These are phyloP conservation scores for Cremastobaeus sp. DNA, from an alignment of 2,888 invertebrate genomes.

Conservation along the genomic window DNA sequence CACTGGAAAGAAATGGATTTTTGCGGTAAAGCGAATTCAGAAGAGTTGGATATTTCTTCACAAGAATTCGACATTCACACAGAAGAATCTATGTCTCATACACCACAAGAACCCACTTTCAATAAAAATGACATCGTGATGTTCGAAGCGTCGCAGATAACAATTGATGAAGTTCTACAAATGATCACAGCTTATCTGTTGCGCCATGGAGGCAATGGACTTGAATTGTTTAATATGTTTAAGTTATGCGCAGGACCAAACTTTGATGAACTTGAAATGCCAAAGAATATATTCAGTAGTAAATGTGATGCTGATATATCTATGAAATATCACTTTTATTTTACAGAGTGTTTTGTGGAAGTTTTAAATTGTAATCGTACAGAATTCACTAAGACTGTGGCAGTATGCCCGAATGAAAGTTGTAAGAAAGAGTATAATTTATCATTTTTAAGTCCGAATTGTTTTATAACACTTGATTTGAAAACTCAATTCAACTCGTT, in stretches of 20 bases:
- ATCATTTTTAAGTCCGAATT: constrained; percentile 15
- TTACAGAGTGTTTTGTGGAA: constrained; percentile 11
- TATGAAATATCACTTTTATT: constrained; percentile 31
- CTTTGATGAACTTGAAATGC: constrained; percentile 11
- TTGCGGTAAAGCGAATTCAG: no score
- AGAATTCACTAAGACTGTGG: not conserved
- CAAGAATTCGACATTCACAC: no score
- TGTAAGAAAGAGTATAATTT: constrained; percentile 22
- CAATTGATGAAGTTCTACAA: constrained; percentile 14
- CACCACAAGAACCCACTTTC: no score
- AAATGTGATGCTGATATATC: constrained; percentile 5
- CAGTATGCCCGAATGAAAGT: constrained; percentile 13
- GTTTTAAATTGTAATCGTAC: constrained; percentile 9
- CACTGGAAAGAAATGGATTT: no score
- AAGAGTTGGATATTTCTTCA: no score
- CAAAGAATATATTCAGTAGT: constrained; percentile 24
- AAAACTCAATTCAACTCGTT: constrained; percentile 18
- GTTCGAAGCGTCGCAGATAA: constrained; percentile 10
- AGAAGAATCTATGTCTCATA: no score
- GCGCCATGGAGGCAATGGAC: constrained; percentile 6
- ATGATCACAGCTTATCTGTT: constrained; percentile 21
- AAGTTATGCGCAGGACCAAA: constrained; percentile 39
- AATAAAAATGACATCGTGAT: no score
- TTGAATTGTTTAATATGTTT: constrained; percentile 20
- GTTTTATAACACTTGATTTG: constrained; percentile 26